Evolutionary conservation across 2,797 vertebrate genomes (phyloP), one percentile per base, ranked within the genome.

Genomic region (Rhyacichthys aspro): DNA sequence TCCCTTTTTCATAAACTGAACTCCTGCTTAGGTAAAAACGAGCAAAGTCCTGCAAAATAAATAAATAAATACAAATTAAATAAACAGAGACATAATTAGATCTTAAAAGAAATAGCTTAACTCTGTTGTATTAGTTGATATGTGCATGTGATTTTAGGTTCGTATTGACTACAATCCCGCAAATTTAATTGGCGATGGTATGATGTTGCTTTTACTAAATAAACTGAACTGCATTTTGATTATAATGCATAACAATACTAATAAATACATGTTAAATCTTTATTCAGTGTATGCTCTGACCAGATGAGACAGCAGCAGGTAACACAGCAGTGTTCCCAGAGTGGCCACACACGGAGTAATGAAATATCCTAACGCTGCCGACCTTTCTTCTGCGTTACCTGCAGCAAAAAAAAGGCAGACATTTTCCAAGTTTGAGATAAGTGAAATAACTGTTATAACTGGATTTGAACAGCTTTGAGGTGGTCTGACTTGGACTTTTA

Each of bases 41-140:
- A 74, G 93, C 96, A 85, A 97, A 98, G 8, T 92, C 92, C 96
- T 98, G 67, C 19, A 56, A 65, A 11, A n/a, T n/a, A n/a, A n/a
- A n/a, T n/a, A n/a, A n/a, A n/a, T n/a, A n/a, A n/a, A n/a, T n/a
- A n/a, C n/a, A n/a, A n/a, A n/a, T n/a, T n/a, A n/a, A 34, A 43
- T 39, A 3, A 7, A 10, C 9, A 11, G 5, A 15, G 12, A 43
- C 28, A 16, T 9, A 9, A 15, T 37, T 12, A 41, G 15, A 43
- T 41, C 39, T n/a, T 11, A 1, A 14, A 0, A 14, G 39, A 41
- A 14, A 41, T 12, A 41, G n/a, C n/a, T 14, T 7, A 14, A 7
- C 39, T 41, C 23, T 28, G 7, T 3, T 28, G 23, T 5, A 28
- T 28, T 28, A 5, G 23, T 28, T 6, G 7, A 5, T 28, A 5